phyloP scores from a whole-genome alignment of 2,888 invertebrate species.

The Trachelus iudaicus region DNA sequence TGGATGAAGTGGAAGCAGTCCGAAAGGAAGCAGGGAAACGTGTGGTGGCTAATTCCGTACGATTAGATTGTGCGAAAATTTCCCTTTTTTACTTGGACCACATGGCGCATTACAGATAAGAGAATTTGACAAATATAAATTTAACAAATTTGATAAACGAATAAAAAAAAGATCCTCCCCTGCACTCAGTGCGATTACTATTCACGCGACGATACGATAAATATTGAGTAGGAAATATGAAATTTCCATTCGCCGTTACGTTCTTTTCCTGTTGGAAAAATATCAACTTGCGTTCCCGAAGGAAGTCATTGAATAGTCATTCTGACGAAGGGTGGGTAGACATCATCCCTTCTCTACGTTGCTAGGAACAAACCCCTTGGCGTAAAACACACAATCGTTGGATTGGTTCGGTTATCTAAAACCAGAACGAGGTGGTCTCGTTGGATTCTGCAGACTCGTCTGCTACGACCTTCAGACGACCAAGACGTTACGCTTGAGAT shows the following conservation, averaged over 20 bases:
- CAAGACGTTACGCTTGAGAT: slow-evolving; percentile 18
- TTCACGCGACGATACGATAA: neutral
- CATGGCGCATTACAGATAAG: neutral
- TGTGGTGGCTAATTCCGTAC: neutral
- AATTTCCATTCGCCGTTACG: neutral
- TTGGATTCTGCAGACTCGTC: neutral
- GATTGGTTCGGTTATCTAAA: neutral
- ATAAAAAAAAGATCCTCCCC: neutral
- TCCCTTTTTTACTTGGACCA: neutral
- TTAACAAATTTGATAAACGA: neutral
- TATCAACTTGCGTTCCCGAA: neutral
- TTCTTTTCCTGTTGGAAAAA: neutral
- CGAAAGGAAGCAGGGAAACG: neutral
- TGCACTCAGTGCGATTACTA: neutral
- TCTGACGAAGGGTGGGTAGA: neutral
- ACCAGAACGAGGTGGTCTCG: neutral
- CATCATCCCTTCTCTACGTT: neutral
- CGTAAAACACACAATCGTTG: neutral
- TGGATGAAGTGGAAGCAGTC: neutral
- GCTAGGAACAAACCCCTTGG: neutral
- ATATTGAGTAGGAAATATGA: neutral
- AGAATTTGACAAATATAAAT: neutral
- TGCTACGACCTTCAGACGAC: slow-evolving; percentile 2
- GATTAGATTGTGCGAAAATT: neutral
- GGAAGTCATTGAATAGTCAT: neutral